phyloP scores from a whole-genome alignment of 2,113 vertebrate genomes.

The Cisticola juncidis region DNA sequence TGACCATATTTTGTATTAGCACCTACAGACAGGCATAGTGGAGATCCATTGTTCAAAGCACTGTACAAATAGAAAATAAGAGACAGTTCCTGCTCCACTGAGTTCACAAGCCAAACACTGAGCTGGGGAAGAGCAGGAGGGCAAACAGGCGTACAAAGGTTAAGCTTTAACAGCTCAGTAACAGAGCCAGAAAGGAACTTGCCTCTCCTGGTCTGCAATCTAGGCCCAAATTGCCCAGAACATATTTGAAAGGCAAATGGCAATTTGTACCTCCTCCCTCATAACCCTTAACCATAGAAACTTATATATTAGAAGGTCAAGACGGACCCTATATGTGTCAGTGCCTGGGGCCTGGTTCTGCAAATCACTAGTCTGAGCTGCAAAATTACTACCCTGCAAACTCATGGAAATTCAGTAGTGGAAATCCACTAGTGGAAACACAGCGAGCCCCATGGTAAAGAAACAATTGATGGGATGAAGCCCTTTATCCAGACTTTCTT shows the following conservation, averaged over 20 bases:
- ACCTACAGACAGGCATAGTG: background rate
- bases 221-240: background rate
- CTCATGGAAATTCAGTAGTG: background rate
- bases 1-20: background rate
- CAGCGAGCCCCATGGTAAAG: fast-evolving
- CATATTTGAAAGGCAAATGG: background rate
- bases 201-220: background rate
- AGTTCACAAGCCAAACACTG: background rate
- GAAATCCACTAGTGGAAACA: background rate
- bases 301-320: background rate
- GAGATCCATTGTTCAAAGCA: background rate
- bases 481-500: background rate
- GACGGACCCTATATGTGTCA: background rate
- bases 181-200: background rate
- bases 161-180: background rate
- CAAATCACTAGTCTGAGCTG: background rate
- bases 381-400: background rate
- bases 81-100: background rate
- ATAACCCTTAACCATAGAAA: background rate
- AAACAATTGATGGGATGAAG: background rate
- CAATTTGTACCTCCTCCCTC: background rate
- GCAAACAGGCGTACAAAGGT: background rate
- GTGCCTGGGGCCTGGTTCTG: background rate
- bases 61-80: constrained; percentile 14
- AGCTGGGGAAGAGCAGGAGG: background rate